Evolutionary conservation across 2,797 vertebrate genomes (phyloP), one percentile per base, ranked within the genome.

Genomic region (Rhodeus uyekii): DNA sequence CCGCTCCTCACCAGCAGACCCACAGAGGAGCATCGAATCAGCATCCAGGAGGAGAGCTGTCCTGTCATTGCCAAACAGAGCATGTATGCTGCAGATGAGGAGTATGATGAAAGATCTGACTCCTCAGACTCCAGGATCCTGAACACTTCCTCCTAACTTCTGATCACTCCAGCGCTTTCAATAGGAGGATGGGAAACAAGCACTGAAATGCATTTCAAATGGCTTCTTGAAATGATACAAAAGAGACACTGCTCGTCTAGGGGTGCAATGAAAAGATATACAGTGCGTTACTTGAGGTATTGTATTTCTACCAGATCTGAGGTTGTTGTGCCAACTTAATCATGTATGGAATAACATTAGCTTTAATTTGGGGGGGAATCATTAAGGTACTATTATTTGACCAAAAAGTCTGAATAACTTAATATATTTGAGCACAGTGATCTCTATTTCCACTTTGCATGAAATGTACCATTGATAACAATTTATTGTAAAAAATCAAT

Each of bases 81-180:
- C 3, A 94, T 97, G 71, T 99, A 97, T 90, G 93, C 96, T 6
- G 93, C 97, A 0, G 97, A 99, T 44, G 97, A 99, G 34, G 98
- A 99, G 81, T 99, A 97, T 36, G 97, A 99, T 1, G 97, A 98
- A 78, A 93, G 97, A 55, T 97, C 97, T 0, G 98, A 99, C 91
- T 99, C 98, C 29, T 95, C 97, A 14, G 97, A 99, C 92, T 99
- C 98, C 6, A 95, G 97, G 91, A 96, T 96, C 94, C 93, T 97
- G 78, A 99, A 94, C 92, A 95, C 96, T 0, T 98, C 97, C 7
- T 94, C 96, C 46, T 98, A 94, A 81, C n/a, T 68, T 55, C 9
- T 38, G 53, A 24, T 32, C 50, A 44, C 73, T 63, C 10, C 34
- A 73, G n/a, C 5, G 22, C 39, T 44, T 74, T 39, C 46, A 53